Evolutionary conservation across 2,797 vertebrate species (phyloP).

Genomic region (Eulemur rubriventer): DNA sequence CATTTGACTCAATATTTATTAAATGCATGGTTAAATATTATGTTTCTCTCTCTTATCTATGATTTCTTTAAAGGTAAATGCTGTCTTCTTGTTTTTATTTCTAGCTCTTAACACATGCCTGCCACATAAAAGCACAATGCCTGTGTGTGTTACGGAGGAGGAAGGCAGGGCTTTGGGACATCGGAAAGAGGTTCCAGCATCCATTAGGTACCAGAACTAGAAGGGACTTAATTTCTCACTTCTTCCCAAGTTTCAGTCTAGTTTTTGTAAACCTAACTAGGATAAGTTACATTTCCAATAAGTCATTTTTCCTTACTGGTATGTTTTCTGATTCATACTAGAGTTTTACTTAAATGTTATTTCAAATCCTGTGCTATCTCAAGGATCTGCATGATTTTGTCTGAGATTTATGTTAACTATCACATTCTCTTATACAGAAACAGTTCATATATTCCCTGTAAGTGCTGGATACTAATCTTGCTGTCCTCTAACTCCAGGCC

Average conservation of each 20-base stretch:
- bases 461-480: not conserved
- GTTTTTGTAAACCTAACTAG: not conserved
- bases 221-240: not conserved
- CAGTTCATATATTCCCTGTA: not conserved
- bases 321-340: not conserved
- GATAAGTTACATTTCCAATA: not conserved
- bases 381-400: not conserved
- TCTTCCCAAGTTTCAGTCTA: not conserved
- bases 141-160: not conserved
- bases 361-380: not conserved
- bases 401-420: not conserved
- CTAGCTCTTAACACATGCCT: not conserved
- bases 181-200: too few species aligned
- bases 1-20: not conserved
- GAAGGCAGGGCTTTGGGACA: not conserved
- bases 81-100: not conserved
- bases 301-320: not conserved
- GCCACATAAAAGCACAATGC: not conserved
- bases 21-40: not conserved
- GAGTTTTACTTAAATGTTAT: not conserved
- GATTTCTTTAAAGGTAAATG: not conserved
- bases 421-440: not conserved
- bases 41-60: not conserved
- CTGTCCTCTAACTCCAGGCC: not conserved
- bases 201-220: not conserved